Evolutionary conservation across 2,888 invertebrate species (phyloP).

Genomic region (Acanthacorydalis orientalis): DNA sequence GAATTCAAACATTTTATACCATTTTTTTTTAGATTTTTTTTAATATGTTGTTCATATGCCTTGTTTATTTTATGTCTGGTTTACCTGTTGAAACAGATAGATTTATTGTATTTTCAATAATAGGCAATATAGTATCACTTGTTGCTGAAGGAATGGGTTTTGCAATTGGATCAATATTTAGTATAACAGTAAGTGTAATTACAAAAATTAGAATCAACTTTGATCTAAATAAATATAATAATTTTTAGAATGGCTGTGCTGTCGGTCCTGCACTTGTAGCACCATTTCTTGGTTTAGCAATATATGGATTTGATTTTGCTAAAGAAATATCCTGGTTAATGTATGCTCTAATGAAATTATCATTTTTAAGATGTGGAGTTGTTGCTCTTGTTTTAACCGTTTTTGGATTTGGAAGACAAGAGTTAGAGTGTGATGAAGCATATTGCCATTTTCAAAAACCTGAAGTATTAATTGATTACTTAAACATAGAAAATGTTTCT

Average conservation of each 20-base stretch:
- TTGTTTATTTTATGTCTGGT: constrained; percentile 48
- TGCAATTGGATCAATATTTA: constrained; percentile 55
- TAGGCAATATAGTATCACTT: constrained; percentile 51
- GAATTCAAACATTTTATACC: neutral
- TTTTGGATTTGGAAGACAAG: constrained; percentile 41
- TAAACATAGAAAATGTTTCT: constrained; percentile 38
- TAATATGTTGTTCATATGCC: constrained; percentile 39
- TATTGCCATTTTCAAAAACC: constrained; percentile 52
- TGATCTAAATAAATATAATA: neutral
- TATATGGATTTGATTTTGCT: constrained; percentile 55
- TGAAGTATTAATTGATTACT: constrained; percentile 37
- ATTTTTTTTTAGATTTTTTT: constrained; percentile 29
- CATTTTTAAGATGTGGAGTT: constrained; percentile 47
- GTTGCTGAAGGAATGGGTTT: constrained; percentile 65
- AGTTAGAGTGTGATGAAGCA: constrained; percentile 37
- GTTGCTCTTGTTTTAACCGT: constrained; percentile 43
- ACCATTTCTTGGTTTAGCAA: constrained; percentile 46
- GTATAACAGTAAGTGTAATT: constrained; percentile 35
- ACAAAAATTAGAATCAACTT: neutral
- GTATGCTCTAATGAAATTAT: constrained; percentile 44
- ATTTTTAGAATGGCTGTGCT: constrained; percentile 46
- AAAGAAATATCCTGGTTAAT: constrained; percentile 39
- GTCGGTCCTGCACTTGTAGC: constrained; percentile 48
- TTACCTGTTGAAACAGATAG: constrained; percentile 47
- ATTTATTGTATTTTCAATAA: constrained; percentile 47